A percentile compares a stretch with the other conserved stretches of the same genome.
Evolutionary conservation across 2,797 vertebrate species (phyloP).

Genomic region (Lerista edwardsae): DNA sequence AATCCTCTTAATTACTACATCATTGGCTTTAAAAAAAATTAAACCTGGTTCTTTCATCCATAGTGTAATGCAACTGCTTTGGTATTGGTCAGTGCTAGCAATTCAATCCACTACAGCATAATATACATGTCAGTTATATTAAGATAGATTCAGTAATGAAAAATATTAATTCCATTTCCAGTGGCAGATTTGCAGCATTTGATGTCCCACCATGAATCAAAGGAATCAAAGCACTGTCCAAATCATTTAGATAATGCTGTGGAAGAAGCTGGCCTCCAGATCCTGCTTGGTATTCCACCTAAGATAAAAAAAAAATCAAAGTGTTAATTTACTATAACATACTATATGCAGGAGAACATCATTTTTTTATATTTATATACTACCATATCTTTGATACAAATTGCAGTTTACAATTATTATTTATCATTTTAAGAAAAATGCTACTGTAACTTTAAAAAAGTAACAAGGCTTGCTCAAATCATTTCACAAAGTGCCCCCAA

Average conservation of each 20-base stretch:
- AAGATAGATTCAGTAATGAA: slow-evolving; percentile 86
- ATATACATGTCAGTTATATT: slow-evolving; percentile 41
- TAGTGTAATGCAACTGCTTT: slow-evolving; percentile 70
- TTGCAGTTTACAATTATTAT: neutral
- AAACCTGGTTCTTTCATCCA: slow-evolving; percentile 52
- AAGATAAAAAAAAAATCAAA: slow-evolving; percentile 16
- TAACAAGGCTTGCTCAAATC: neutral
- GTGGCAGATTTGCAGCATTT: slow-evolving; percentile 80
- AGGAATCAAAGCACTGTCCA: slow-evolving; percentile 91
- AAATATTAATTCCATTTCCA: slow-evolving; percentile 92
- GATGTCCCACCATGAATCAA: slow-evolving; percentile 89
- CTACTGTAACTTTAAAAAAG: no score
- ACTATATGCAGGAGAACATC: neutral
- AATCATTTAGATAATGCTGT: slow-evolving; percentile 91
- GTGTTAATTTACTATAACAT: neutral
- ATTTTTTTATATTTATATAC: neutral
- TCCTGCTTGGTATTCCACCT: slow-evolving; percentile 95
- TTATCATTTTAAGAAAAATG: neutral
- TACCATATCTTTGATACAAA: no score
- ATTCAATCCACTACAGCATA: slow-evolving; percentile 36
- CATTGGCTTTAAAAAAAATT: slow-evolving; percentile 44
- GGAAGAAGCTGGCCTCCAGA: slow-evolving; percentile 87
- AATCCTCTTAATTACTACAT: slow-evolving; percentile 50
- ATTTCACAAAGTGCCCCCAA: neutral
- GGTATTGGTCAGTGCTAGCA: slow-evolving; percentile 61